phyloP scores from a whole-genome alignment of 2,113 vertebrate species.

The Falcunculus frontatus region DNA sequence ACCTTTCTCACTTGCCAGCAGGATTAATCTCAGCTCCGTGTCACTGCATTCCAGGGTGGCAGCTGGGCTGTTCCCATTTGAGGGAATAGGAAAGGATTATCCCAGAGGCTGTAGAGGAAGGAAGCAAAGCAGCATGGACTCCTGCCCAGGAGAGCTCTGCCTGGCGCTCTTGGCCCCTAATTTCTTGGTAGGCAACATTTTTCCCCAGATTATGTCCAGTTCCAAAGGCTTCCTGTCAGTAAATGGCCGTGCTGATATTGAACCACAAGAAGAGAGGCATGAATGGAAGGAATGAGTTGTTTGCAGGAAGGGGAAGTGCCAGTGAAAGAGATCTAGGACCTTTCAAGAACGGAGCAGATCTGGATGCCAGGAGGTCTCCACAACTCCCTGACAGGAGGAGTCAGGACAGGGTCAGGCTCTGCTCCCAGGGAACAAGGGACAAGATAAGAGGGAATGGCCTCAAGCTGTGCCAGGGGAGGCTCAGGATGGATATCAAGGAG shows the following conservation, averaged over 20 bases:
- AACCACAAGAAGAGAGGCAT: background rate
- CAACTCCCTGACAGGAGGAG: background rate
- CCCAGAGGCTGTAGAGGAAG: background rate
- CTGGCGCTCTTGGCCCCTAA: background rate
- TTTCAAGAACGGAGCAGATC: background rate
- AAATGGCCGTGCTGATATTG: rapidly evolving
- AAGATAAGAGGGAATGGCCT: rapidly evolving
- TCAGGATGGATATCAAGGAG: background rate
- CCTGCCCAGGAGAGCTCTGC: background rate
- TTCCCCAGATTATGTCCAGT: background rate
- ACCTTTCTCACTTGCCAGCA: background rate
- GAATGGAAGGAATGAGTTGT: background rate
- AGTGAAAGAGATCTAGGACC: background rate
- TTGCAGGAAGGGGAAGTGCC: background rate
- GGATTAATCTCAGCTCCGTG: background rate
- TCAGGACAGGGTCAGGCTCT: rapidly evolving
- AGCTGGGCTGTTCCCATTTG: background rate
- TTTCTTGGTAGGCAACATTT: background rate
- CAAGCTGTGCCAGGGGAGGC: background rate
- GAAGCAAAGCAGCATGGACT: background rate
- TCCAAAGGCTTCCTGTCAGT: background rate
- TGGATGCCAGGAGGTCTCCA: background rate
- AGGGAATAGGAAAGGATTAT: background rate
- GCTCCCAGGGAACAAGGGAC: background rate
- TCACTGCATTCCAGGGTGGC: background rate